Conservation (phyloP, 2,797 vertebrate species). For the Atherinosoma microstoma region DNA sequence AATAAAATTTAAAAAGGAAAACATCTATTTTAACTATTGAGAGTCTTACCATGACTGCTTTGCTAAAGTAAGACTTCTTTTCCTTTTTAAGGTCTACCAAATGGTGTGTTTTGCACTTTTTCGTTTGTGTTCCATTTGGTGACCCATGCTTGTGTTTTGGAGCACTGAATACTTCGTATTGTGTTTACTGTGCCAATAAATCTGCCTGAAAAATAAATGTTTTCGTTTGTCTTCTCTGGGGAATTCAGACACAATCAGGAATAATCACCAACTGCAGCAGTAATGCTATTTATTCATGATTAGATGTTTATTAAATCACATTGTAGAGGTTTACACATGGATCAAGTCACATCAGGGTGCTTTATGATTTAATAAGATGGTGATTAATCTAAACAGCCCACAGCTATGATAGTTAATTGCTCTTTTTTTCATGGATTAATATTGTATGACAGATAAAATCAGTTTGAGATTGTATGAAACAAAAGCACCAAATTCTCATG, state of each 20-base stretch:
- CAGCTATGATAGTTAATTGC: background rate
- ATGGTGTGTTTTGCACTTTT: conserved; percentile 86
- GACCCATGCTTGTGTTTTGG: conserved; percentile 81
- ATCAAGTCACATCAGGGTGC: background rate
- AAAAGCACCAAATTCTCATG: background rate
- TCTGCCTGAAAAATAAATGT: conserved; percentile 75
- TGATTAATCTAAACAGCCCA: background rate
- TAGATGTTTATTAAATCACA: background rate
- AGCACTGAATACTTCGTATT: conserved; percentile 88
- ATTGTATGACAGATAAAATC: background rate
- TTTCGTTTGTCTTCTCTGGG: conserved; percentile 6
- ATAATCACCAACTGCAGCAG: background rate
- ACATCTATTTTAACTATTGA: conserved; percentile 86
- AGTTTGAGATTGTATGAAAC: background rate
- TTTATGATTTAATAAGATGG: conserved; percentile 3
- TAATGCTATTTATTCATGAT: background rate
- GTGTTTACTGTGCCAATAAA: conserved; percentile 90
- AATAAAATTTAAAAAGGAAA: conserved; percentile 82
- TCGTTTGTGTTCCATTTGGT: conserved; percentile 82
- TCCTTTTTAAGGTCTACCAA: conserved; percentile 79
- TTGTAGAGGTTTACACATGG: background rate
- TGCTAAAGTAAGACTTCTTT: conserved; percentile 77
- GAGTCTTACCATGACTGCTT: conserved; percentile 80
- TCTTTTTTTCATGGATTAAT: conserved; percentile 2
- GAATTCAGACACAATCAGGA: background rate